Evolutionary conservation across 2,797 vertebrate genomes (phyloP).

Genomic region (Monodelphis domestica): DNA sequence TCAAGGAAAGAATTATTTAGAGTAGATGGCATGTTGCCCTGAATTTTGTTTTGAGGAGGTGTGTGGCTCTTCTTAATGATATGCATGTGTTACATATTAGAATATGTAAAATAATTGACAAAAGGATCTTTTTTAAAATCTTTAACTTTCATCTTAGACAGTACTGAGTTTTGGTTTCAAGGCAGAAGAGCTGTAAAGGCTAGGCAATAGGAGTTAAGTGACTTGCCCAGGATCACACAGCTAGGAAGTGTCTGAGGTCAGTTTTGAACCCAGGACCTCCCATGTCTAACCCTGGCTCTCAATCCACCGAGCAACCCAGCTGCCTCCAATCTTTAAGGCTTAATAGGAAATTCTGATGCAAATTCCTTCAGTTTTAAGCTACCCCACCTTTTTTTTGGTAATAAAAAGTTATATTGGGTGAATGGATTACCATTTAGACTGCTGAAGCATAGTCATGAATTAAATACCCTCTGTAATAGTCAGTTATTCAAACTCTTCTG

Average conservation of each 20-base stretch:
- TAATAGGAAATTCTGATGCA: constrained; percentile 28
- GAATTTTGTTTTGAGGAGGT: constrained; percentile 42
- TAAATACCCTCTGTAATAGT: background rate
- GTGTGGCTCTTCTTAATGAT: constrained; percentile 12
- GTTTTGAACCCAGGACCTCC: no score
- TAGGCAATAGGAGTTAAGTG: no score
- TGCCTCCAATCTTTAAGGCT: constrained; percentile 34
- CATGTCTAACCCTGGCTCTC: no score
- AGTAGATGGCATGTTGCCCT: constrained; percentile 26
- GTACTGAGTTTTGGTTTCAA: no score
- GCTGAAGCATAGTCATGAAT: background rate
- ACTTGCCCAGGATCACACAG: no score
- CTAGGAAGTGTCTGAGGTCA: no score
- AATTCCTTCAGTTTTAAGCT: background rate
- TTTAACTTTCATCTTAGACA: no score
- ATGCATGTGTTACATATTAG: background rate
- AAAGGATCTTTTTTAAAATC: no score
- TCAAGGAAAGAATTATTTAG: background rate
- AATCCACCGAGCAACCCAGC: no score
- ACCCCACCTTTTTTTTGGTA: background rate
- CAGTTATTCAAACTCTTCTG: background rate
- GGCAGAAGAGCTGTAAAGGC: no score
- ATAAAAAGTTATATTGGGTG: background rate
- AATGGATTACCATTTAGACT: background rate
- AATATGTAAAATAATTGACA: constrained; percentile 25